These are phyloP conservation scores for Boloria euphrosyne DNA, from an alignment of 2,888 invertebrate genomes.

Conservation along the genomic window DNA sequence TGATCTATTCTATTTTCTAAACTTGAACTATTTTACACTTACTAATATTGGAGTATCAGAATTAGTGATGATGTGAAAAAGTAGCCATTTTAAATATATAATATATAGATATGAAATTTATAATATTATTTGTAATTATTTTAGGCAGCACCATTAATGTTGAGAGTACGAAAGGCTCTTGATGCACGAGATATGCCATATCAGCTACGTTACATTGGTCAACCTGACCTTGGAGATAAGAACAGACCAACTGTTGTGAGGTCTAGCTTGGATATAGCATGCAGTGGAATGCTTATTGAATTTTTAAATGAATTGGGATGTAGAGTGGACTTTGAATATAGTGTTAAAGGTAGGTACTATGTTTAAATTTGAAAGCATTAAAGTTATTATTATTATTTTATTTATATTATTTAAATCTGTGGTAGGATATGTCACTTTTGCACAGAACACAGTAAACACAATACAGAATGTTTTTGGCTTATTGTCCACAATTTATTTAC, in stretches of 20 bases:
- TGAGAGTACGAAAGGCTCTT: slow-evolving; percentile 92
- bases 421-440: no score
- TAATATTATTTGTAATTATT: background rate
- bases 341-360: slow-evolving; percentile 86
- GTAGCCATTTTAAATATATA: background rate
- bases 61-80: no score
- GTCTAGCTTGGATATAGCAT: slow-evolving; percentile 95
- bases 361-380: background rate
- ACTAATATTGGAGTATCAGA: no score
- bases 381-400: no score
- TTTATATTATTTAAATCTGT: no score
- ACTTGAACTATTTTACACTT: no score
- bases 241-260: slow-evolving; percentile 94
- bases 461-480: no score
- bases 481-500: no score
- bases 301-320: slow-evolving; percentile 96
- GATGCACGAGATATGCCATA: slow-evolving; percentile 92
- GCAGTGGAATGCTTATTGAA: slow-evolving; percentile 93
- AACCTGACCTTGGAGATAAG: slow-evolving; percentile 94
- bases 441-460: no score
- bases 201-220: slow-evolving; percentile 95
- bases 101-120: background rate
- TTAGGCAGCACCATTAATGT: slow-evolving; percentile 84
- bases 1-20: no score
- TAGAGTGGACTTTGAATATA: slow-evolving; percentile 95